Evolutionary conservation across 2,888 invertebrate genomes (phyloP), one percentile per base, ranked within the genome.

Genomic region (Notodonta dromedarius): DNA sequence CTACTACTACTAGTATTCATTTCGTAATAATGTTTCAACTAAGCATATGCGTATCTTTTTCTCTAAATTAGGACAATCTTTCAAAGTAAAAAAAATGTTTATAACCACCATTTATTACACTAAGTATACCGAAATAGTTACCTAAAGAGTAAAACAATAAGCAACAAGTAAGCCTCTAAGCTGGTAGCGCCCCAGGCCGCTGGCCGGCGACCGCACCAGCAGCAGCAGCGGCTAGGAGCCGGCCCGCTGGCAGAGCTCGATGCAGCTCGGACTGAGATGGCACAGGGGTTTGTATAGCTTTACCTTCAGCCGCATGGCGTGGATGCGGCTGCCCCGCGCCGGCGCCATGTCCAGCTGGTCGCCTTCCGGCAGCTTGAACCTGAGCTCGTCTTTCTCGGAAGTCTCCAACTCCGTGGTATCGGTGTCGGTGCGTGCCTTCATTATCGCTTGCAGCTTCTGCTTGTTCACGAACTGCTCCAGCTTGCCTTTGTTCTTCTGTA

Each of bases 301-400:
- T 67, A 87, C 88, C 79, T 81, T 82, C 0, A 70, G 4, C 24
- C 88, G 73, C 60, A 83, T 62, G 5, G 60, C 16, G 50, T 82
- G 71, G 1, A 89, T 54, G 16, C 71, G 64, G 0, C 73, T 77
- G 2, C 89, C 89, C 12, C 65, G 73, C 0, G 88, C 90, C 0
- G 86, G 83, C 12, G 86, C 79, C 89, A 89, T 85, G 75, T 90
- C 89, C 16, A 89, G 71, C 66, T 79, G 63, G 9, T 74, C 69
- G 1, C 75, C 71, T 57, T 44, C 61, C 6, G 69, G 81, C 51
- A 65, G 61, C 58, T 56, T 46, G 12, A 24, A 57, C 39, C n/a
- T 16, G 8, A 12, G 48, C 8, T 16, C 24, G 24, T 24, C 24
- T 24, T 24, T 6, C 61, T 58, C 40, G 13, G 24, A 32, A 51